Evolutionary conservation across 2,113 vertebrate genomes (phyloP).

Genomic region (Oncorhynchus keta): DNA sequence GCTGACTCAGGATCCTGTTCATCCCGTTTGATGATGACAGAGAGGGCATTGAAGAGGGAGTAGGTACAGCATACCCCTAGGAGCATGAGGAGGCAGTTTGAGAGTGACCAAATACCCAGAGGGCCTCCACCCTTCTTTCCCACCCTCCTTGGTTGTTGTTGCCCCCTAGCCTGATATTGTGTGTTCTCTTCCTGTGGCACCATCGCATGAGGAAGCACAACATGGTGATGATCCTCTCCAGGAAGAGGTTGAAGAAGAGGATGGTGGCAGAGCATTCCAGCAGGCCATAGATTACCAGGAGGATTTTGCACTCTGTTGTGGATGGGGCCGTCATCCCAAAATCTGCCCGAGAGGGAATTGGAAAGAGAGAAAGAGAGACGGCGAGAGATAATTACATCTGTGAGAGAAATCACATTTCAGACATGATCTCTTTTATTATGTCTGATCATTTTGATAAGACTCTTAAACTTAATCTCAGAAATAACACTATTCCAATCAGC

Average conservation of each 20-base stretch:
- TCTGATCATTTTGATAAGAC: too few species aligned
- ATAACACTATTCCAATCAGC: too few species aligned
- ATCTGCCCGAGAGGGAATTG: conserved; percentile 40
- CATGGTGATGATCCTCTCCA: conserved; percentile 53
- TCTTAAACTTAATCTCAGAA: too few species aligned
- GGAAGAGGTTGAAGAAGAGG: conserved; percentile 65
- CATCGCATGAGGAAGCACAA: conserved; percentile 42
- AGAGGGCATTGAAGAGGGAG: conserved; percentile 62
- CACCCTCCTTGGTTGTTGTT: not conserved
- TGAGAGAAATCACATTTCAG: too few species aligned
- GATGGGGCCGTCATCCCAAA: conserved; percentile 66
- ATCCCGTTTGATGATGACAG: conserved; percentile 65
- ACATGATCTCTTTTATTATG: too few species aligned
- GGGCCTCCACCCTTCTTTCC: conserved; percentile 46
- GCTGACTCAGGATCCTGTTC: conserved; percentile 51
- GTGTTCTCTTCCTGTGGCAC: conserved; percentile 36
- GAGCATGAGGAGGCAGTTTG: conserved; percentile 63
- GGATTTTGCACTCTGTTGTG: conserved; percentile 56
- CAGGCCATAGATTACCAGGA: conserved; percentile 69
- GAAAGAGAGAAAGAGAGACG: too few species aligned
- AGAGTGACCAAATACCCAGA: conserved; percentile 57
- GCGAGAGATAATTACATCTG: not conserved
- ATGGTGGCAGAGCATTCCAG: conserved; percentile 61
- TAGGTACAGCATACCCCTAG: conserved; percentile 67
- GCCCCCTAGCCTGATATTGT: not conserved